These are phyloP conservation scores for Platanista minor DNA, from an alignment of 2,113 vertebrate species.

Conservation along the genomic window DNA sequence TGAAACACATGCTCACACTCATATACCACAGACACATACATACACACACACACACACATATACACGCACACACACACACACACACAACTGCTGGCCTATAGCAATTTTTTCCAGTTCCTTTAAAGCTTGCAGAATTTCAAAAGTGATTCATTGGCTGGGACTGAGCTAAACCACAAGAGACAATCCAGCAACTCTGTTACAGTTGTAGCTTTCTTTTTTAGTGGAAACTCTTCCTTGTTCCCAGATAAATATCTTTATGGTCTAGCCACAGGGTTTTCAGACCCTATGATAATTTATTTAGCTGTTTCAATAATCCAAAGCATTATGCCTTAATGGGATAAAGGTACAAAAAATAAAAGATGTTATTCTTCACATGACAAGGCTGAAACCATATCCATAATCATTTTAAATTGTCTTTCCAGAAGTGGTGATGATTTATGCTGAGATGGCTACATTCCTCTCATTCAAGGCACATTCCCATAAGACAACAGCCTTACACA, in stretches of 20 bases:
- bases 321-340: neutral
- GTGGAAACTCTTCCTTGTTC: neutral
- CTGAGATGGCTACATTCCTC: neutral
- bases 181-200: neutral
- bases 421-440: neutral
- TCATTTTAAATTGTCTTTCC: neutral
- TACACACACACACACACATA: neutral
- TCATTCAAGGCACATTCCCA: neutral
- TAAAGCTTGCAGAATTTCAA: neutral
- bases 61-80: neutral
- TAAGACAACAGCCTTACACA: neutral
- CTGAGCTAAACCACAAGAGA: neutral
- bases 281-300: neutral
- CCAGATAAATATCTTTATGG: neutral
- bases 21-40: neutral
- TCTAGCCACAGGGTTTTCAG: neutral
- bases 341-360: neutral
- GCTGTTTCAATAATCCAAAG: neutral
- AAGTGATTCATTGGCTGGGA: neutral
- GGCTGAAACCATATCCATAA: neutral
- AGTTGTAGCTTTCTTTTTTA: constrained; percentile 21
- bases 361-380: neutral
- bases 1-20: neutral
- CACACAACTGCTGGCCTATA: neutral
- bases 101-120: neutral